A percentile compares a stretch with the other conserved stretches of the same genome.
Conservation (phyloP, 2,797 vertebrate genomes). For the Tauraco hartlaubi region DNA sequence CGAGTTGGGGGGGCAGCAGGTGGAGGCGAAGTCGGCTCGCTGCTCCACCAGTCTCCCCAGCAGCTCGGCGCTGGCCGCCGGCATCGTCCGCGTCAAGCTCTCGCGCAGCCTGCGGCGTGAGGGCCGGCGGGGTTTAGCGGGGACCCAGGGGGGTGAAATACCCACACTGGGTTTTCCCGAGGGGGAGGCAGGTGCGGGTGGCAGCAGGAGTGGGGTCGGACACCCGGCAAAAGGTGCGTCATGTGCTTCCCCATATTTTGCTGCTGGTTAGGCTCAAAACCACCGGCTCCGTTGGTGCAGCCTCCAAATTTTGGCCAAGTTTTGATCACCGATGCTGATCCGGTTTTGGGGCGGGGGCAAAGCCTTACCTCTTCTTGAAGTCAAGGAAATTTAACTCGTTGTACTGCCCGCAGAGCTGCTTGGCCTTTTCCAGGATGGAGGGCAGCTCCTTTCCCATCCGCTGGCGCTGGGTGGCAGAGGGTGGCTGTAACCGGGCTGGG, state of each 20-base stretch:
- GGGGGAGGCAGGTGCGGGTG: accelerated
- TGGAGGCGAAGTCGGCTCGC: conserved; percentile 72
- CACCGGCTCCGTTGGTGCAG: accelerated
- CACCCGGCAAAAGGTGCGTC: too few relatives aligned
- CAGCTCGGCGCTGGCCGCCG: background rate
- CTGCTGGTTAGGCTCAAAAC: background rate
- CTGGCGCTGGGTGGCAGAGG: conserved; percentile 59
- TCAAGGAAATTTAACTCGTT: conserved; percentile 68
- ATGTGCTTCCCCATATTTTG: accelerated
- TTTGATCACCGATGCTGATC: accelerated
- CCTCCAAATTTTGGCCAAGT: accelerated
- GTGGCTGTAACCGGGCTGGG: background rate
- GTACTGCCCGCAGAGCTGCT: conserved; percentile 77
- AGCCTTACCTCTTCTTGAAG: conserved; percentile 81
- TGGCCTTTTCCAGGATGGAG: conserved; percentile 62
- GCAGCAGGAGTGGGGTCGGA: background rate
- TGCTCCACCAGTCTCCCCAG: conserved; percentile 49
- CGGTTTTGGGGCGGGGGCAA: accelerated
- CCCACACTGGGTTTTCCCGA: accelerated
- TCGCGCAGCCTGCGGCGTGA: conserved; percentile 51
- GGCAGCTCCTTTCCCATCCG: conserved; percentile 24
- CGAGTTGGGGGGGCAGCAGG: conserved; percentile 77
- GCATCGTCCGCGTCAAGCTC: background rate
- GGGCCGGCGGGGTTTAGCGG: accelerated
- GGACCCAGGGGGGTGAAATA: accelerated